Conservation (phyloP, 2,888 invertebrate genomes). For the Ommatoiulus sabulosus region DNA sequence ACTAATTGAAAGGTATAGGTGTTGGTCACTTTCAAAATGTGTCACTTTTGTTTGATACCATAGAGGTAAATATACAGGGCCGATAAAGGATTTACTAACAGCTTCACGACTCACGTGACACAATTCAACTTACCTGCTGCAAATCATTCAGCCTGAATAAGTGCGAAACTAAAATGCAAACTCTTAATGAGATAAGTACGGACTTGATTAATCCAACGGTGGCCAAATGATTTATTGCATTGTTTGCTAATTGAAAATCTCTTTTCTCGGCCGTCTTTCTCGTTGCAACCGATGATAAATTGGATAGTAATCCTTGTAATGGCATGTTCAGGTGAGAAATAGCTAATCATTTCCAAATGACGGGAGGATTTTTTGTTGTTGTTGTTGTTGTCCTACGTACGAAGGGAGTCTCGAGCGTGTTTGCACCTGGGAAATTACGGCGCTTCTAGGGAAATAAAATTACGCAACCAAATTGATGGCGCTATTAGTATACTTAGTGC, state of each 20-base stretch:
- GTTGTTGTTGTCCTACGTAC: not conserved
- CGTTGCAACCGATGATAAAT: not conserved
- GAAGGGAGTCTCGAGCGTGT: constrained; percentile 3
- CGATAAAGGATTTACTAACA: too few relatives aligned
- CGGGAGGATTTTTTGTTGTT: not conserved
- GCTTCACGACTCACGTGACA: not conserved
- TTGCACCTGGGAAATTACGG: constrained; percentile 37
- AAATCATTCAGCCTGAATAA: not conserved
- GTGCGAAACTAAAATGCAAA: not conserved
- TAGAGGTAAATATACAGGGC: too few relatives aligned
- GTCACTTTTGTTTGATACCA: too few relatives aligned
- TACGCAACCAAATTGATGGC: constrained; percentile 35
- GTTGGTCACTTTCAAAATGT: too few relatives aligned
- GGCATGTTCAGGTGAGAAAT: constrained; percentile 40
- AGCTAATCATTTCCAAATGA: constrained; percentile 24
- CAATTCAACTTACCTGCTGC: not conserved
- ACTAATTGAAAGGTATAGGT: too few relatives aligned
- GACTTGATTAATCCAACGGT: constrained; percentile 13
- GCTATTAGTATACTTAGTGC: not conserved
- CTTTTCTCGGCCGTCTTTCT: not conserved
- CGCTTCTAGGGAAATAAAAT: constrained; percentile 43
- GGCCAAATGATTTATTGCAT: constrained; percentile 13
- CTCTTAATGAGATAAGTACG: not conserved
- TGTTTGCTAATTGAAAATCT: constrained; percentile 7
- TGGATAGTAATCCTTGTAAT: constrained; percentile 25